Base-by-base conservation (phyloP, 2,888 invertebrate genomes). In the Clitarchus hookeri region DNA sequence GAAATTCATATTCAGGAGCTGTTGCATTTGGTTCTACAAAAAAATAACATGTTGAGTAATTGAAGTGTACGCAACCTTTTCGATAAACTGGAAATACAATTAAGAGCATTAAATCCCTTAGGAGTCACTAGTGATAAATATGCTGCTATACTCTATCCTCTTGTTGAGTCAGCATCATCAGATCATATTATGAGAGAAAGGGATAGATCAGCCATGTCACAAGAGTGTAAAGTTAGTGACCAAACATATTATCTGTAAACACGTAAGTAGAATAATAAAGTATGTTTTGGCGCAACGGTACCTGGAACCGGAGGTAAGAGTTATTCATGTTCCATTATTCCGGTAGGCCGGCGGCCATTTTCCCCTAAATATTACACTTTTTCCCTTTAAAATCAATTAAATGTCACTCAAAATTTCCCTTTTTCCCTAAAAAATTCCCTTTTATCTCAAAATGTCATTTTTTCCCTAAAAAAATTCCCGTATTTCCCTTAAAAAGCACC, bases 1-100 rank as follows among this genome's bases (percentile, higher is more conserved):
- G 44, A 83, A 83, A 44, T 83, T 12, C n/a, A 83, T 44, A 1
- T 9, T n/a, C 83, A 25, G 44, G 83, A 83, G n/a, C 48, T 83
- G 0, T 44, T 83, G 0, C 4, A 36, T 11, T 16, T 44, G 9
- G 78, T 78, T 25, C 19, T 78, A 78, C 4, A 8, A 78, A 78
- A 78, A 26, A 19, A 11, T 23, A 26, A 11, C 78, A 78, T 78
- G 78, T 19, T 23, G 19, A 23, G 19, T 78, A 0, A 78, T 78
- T 11, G 11, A 11, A 12, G n/a, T 23, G 11, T 78, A 26, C 78
- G 9, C 78, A 78, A 2, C n/a, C 78, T 78, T 16, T 78, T 78
- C 19, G 78, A 23, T 23, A 78, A 8, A 26, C 26, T 78, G 26
- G 78, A 26, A 78, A 25, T 2, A 12, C 78, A 78, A 23, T 26